Evolutionary conservation across 2,888 invertebrate genomes (phyloP).

Genomic region (Cryptus armator): DNA sequence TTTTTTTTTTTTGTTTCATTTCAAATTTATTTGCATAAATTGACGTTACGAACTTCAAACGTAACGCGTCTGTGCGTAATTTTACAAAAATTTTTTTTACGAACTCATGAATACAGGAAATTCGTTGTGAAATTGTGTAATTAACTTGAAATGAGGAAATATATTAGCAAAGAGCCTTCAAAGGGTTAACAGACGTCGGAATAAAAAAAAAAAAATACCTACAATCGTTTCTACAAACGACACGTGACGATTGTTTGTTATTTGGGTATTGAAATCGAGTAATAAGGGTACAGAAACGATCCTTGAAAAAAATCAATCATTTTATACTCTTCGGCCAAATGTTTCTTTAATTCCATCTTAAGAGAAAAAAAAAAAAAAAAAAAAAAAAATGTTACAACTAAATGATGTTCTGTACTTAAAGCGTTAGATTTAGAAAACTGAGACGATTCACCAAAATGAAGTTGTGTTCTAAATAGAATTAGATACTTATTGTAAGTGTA

Average conservation of each 20-base stretch:
- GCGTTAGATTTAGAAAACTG: slow-evolving; percentile 77
- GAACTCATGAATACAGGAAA: not conserved
- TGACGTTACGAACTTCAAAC: no score
- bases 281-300: not conserved
- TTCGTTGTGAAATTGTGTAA: not conserved
- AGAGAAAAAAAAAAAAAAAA: not conserved
- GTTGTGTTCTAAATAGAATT: slow-evolving; percentile 81
- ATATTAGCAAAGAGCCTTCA: slow-evolving; percentile 2
- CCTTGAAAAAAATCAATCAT: slow-evolving; percentile 1
- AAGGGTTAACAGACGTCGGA: slow-evolving; percentile 13
- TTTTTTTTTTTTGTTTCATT: no score
- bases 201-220: not conserved
- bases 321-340: slow-evolving; percentile 41
- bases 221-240: not conserved
- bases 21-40: no score
- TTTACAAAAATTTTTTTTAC: not conserved
- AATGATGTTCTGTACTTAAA: slow-evolving; percentile 51
- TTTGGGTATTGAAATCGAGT: slow-evolving; percentile 9
- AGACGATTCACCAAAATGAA: slow-evolving; percentile 82
- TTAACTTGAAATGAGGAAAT: not conserved
- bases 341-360: slow-evolving; percentile 27
- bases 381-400: not conserved
- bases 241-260: not conserved
- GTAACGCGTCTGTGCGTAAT: no score
- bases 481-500: slow-evolving; percentile 73